These are phyloP conservation scores for Arrhopalites spinosus DNA, from an alignment of 2,888 invertebrate species.

Conservation along the genomic window DNA sequence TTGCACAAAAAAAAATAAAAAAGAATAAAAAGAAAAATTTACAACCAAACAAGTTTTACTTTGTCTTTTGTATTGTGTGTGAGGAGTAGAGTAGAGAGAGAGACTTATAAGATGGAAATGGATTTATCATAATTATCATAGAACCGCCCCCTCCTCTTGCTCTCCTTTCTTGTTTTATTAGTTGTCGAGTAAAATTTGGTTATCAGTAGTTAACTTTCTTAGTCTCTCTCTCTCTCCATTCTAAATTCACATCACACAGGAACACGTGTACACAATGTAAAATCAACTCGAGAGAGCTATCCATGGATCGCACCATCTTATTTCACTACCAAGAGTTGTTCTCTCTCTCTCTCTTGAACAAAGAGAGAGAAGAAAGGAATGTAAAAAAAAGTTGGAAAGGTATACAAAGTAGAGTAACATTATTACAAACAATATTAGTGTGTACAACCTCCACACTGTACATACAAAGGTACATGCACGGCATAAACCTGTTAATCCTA, in stretches of 20 bases:
- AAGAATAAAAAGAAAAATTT: no score
- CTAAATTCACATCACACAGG: slow-evolving; percentile 22
- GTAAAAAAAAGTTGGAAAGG: no score
- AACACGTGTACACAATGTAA: slow-evolving; percentile 29
- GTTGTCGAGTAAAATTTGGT: slow-evolving; percentile 2
- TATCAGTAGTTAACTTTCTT: slow-evolving; percentile 9
- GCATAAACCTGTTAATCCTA: slow-evolving; percentile 10
- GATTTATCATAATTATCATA: slow-evolving; percentile 15
- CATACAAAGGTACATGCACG: slow-evolving; percentile 5
- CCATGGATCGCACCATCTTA: not conserved
- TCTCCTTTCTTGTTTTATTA: slow-evolving; percentile 1
- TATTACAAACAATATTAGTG: not conserved
- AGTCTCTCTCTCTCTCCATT: not conserved
- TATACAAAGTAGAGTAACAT: slow-evolving; percentile 3
- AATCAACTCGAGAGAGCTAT: slow-evolving; percentile 6
- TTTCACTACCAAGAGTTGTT: not conserved
- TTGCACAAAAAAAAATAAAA: no score
- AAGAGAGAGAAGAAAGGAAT: no score
- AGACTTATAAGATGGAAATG: not conserved
- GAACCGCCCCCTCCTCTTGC: not conserved
- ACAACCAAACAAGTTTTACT: no score
- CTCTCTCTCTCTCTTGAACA: no score
- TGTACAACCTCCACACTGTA: not conserved
- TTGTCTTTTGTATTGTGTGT: no score
- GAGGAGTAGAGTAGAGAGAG: no score